A percentile compares a stretch with the other conserved stretches of the same genome.
Evolutionary conservation across 2,797 vertebrate genomes (phyloP).

Genomic region (Bovichtus diacanthus): DNA sequence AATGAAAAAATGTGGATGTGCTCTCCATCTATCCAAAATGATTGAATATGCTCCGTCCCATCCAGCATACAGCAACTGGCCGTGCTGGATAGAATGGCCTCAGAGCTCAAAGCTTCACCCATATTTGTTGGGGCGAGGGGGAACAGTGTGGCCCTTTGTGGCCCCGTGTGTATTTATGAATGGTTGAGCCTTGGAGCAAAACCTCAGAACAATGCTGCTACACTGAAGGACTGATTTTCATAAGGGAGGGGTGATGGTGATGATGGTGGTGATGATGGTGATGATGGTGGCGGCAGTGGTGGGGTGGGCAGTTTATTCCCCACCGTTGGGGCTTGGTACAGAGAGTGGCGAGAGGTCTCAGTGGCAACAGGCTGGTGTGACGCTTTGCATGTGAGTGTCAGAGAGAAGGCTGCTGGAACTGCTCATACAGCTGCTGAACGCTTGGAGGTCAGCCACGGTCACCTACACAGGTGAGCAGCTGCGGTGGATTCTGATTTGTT

Average conservation of each 20-base stretch:
- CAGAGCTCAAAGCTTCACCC: constrained; percentile 76
- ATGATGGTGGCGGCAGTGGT: constrained; percentile 18
- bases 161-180: constrained; percentile 84
- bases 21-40: constrained; percentile 61
- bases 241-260: constrained; percentile 71
- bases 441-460: constrained; percentile 39
- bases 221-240: constrained; percentile 82
- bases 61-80: constrained; percentile 56
- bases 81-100: constrained; percentile 50
- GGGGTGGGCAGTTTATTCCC: constrained; percentile 72
- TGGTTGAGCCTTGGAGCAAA: constrained; percentile 75
- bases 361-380: constrained; percentile 63
- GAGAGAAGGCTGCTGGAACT: constrained; percentile 56
- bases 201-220: constrained; percentile 85
- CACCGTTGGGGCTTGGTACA: constrained; percentile 87
- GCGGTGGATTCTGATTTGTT: not conserved
- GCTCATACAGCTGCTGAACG: constrained; percentile 54
- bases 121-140: constrained; percentile 66
- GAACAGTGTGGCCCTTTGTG: constrained; percentile 83
- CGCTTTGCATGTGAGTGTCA: constrained; percentile 66
- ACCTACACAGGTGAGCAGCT: constrained; percentile 75
- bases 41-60: constrained; percentile 65
- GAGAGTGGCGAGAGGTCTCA: constrained; percentile 81
- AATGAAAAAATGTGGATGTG: constrained; percentile 28
- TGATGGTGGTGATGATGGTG: constrained; percentile 48